These are phyloP conservation scores for Channa maculata DNA, from an alignment of 2,113 vertebrate species.

Conservation along the genomic window DNA sequence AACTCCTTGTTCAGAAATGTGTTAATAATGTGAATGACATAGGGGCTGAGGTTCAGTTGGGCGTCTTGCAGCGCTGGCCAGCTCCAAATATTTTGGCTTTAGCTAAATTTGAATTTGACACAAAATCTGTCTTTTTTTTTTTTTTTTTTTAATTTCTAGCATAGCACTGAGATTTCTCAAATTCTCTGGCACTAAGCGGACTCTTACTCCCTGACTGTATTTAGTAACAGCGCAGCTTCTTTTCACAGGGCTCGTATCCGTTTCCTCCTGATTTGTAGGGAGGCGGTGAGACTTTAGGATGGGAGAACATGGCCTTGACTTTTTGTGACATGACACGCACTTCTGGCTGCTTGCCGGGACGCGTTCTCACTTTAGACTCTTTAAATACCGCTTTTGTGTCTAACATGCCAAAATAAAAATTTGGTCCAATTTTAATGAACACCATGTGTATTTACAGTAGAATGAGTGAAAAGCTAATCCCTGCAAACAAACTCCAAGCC, in stretches of 20 bases:
- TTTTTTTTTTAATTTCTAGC: too few species aligned
- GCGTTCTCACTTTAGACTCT: conserved; percentile 26
- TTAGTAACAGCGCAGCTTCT: conserved; percentile 43
- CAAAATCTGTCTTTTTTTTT: too few species aligned
- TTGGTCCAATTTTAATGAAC: too few species aligned
- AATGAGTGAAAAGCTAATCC: too few species aligned
- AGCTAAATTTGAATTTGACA: too few species aligned
- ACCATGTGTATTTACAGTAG: too few species aligned
- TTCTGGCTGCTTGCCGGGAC: conserved; percentile 64
- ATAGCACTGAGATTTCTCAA: neutral
- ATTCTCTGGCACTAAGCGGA: conserved; percentile 3
- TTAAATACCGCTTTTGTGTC: neutral
- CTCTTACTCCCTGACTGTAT: conserved; percentile 20
- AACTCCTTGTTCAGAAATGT: too few species aligned
- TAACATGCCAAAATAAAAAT: neutral
- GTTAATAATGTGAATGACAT: too few species aligned
- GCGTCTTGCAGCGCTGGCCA: too few species aligned
- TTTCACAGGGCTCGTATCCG: conserved; percentile 50
- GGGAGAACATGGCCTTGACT: conserved; percentile 75
- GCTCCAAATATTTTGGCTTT: too few species aligned
- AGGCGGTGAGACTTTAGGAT: conserved; percentile 61
- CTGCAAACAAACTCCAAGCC: too few species aligned
- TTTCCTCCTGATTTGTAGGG: conserved; percentile 61
- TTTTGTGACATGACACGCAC: conserved; percentile 67
- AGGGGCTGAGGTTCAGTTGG: too few species aligned